Base-by-base conservation (phyloP, 2,888 invertebrate species). In the Emmelina monodactyla region DNA sequence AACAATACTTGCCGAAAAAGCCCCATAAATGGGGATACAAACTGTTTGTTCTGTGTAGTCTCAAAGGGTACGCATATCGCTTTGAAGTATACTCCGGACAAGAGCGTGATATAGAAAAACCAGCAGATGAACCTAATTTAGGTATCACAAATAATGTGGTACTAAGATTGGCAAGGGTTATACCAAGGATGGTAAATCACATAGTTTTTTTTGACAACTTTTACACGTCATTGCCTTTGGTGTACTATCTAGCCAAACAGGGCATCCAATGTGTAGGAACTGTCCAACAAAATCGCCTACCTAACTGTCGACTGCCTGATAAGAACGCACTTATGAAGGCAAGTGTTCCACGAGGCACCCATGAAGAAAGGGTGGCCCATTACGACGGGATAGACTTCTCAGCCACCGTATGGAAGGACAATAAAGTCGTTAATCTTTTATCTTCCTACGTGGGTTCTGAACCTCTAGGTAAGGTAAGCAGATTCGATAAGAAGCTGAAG, bases 401-500 rank as follows among this genome's bases (percentile, higher is more conserved):
- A 50, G 49, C 49, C 42, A 48, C 51, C 31, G 50, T 51, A 46
- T 61, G 60, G 58, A 56, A 55, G 47, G 51, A 52, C 47, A 52
- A 54, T 53, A 54, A 58, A 37, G 36, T 51, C 43, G 53, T 53
- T 45, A 51, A 50, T 39, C 42, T 54, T 42, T 33, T 53, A 51
- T 55, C 52, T 47, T 38, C 47, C 46, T 50, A 50, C 48, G 14
- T 37, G 58, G 57, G 55, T 50, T 48, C 52, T 47, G 43, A 51
- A 42, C 57, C 57, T 46, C 42, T 47, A 36, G 45, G 43, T 37
- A 45, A 46, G 46, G 51, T 56, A 32, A 43, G 43, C 37, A 49
- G 56, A 47, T 61, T 36, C 50, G 55, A 56, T 46, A 57, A 36
- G 44, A 35, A 16, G 43, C 51, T 19, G 48, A 57, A 58, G 46